Conservation (phyloP, 1,140 invertebrate species). For the Drosophila aff. region DNA sequence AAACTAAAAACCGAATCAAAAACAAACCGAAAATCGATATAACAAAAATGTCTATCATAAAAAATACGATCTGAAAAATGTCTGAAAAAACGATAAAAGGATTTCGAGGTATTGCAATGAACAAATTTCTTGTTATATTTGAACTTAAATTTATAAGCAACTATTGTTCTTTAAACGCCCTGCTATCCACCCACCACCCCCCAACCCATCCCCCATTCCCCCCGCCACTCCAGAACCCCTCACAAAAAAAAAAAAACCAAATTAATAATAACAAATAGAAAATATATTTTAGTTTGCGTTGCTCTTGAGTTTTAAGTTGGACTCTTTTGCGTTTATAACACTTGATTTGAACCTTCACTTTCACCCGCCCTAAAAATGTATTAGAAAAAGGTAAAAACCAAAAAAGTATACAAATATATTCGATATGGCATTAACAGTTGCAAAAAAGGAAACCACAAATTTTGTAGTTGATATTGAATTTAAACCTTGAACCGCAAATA, state of each 20-base stretch:
- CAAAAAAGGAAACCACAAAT: slow-evolving; percentile 40
- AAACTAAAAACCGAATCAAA: slow-evolving; percentile 28
- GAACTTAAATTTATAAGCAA: slow-evolving; percentile 82
- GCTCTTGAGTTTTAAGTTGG: slow-evolving; percentile 53
- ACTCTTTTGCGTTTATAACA: slow-evolving; percentile 54
- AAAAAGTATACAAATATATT: slow-evolving; percentile 50
- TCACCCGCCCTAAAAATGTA: slow-evolving; percentile 32
- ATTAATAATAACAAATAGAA: slow-evolving; percentile 36
- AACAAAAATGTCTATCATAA: slow-evolving; percentile 44
- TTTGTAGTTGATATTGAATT: slow-evolving; percentile 65
- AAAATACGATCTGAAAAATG: slow-evolving; percentile 61
- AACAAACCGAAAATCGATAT: slow-evolving; percentile 36
- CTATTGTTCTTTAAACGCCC: slow-evolving; percentile 76
- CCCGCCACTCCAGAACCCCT: slow-evolving; percentile 2
- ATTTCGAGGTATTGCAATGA: slow-evolving; percentile 85
- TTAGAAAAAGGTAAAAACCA: slow-evolving; percentile 26
- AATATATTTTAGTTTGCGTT: slow-evolving; percentile 55
- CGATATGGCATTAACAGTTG: slow-evolving; percentile 57
- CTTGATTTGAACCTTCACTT: slow-evolving; percentile 55
- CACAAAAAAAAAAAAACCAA: slow-evolving; percentile 21
- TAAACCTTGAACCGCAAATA: slow-evolving; percentile 36
- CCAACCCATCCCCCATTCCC: neutral
- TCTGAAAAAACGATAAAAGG: slow-evolving; percentile 77
- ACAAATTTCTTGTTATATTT: slow-evolving; percentile 82
- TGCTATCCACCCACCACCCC: slow-evolving; percentile 21